phyloP scores from a whole-genome alignment of 35 echinoderm and acorn worm genomes.

The Holothuria glaberrima region DNA sequence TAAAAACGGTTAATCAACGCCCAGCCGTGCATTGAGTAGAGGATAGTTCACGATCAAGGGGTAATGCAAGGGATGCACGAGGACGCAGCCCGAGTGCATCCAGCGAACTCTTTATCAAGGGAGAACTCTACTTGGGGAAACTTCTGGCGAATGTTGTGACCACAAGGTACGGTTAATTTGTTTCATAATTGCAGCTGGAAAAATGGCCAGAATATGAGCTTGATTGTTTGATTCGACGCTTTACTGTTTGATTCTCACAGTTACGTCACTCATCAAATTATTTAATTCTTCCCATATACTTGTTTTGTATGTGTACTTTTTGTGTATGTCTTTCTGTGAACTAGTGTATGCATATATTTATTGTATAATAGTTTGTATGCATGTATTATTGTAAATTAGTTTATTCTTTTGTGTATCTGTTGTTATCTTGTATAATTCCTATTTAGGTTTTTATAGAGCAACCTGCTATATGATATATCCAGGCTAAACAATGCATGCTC shows the following conservation, averaged over 20 bases:
- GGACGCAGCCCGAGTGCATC: too few species aligned
- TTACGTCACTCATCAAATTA: neutral
- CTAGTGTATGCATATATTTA: neutral
- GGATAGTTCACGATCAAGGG: too few species aligned
- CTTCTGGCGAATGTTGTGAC: neutral
- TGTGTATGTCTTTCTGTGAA: neutral
- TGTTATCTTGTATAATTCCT: neutral
- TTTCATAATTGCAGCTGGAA: neutral
- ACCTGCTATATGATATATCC: neutral
- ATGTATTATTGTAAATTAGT: neutral
- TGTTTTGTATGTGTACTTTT: too few species aligned
- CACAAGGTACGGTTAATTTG: neutral
- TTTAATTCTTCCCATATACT: too few species aligned
- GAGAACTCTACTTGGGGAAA: neutral
- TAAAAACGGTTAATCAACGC: too few species aligned
- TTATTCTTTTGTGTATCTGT: too few species aligned
- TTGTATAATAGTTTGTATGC: too few species aligned
- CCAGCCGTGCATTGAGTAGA: too few species aligned
- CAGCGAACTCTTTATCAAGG: constrained; percentile 6
- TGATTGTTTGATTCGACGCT: neutral
- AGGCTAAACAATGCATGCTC: too few species aligned
- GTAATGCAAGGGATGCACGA: too few species aligned
- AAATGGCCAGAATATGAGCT: neutral
- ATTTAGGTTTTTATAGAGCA: neutral
- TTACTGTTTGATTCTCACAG: neutral